phyloP scores from a whole-genome alignment of 2,113 vertebrate species.

The Columbina picui region DNA sequence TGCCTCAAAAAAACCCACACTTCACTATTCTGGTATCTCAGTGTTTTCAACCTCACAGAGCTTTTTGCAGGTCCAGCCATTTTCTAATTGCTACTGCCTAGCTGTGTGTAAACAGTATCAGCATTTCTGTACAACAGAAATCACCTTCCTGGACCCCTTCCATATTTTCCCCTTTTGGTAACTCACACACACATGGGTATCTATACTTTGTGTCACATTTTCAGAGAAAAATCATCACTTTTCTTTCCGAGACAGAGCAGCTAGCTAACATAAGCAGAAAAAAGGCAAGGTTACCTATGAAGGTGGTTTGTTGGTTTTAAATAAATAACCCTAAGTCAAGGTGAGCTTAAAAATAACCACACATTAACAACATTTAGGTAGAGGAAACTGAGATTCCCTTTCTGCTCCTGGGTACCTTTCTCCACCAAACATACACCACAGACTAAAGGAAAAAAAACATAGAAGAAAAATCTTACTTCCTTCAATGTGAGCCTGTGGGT shows the following conservation, averaged over 20 bases:
- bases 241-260: background rate
- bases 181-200: background rate
- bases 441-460: background rate
- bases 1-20: background rate
- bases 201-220: background rate
- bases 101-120: background rate
- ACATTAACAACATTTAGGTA: background rate
- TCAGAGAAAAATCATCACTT: background rate
- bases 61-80: background rate
- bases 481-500: conserved; percentile 91
- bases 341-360: background rate
- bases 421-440: background rate
- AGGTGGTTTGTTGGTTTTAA: background rate
- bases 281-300: background rate
- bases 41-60: background rate
- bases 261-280: background rate
- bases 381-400: background rate
- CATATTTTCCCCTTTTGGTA: background rate
- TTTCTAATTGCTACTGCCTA: background rate
- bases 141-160: background rate
- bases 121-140: background rate
- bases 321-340: background rate
- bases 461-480: conserved; percentile 87
- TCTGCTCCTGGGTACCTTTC: background rate
- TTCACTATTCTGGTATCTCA: background rate